Conservation (phyloP, 2,888 invertebrate genomes). For the Deilephila elpenor region DNA sequence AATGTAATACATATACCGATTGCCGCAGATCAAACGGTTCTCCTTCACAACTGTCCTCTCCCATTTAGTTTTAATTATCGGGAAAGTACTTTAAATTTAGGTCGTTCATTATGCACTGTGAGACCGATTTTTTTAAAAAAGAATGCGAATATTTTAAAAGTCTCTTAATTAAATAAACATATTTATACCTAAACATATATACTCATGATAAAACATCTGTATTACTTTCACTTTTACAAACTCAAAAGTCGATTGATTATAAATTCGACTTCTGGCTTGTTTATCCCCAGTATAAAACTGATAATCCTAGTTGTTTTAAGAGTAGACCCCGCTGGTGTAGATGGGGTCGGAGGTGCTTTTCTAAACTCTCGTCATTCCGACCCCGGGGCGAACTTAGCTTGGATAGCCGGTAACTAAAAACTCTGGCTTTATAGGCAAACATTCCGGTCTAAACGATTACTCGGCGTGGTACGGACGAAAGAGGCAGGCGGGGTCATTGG, state of each 20-base stretch:
- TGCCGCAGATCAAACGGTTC: no score
- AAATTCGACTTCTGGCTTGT: not conserved
- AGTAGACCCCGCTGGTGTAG: conserved; percentile 7
- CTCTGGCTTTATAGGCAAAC: conserved; percentile 57
- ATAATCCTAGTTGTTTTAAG: conserved; percentile 12
- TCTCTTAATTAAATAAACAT: no score
- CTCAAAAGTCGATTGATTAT: not conserved
- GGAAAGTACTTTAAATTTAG: no score
- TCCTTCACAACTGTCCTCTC: no score
- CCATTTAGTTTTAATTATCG: no score
- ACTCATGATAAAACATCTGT: not conserved
- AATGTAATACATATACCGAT: no score
- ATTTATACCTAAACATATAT: no score
- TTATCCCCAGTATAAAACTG: not conserved
- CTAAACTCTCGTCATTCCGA: conserved; percentile 39
- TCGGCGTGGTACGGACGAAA: conserved; percentile 38
- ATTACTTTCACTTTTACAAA: not conserved
- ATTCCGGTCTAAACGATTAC: conserved; percentile 53
- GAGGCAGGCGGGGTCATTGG: conserved; percentile 32
- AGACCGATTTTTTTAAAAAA: no score
- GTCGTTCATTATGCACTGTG: no score
- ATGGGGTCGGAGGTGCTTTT: conserved; percentile 28
- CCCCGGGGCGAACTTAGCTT: conserved; percentile 51
- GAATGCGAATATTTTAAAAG: no score
- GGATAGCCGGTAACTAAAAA: conserved; percentile 64